These are phyloP conservation scores for Gadopsis marmoratus DNA, from an alignment of 2,797 vertebrate genomes.

Conservation along the genomic window DNA sequence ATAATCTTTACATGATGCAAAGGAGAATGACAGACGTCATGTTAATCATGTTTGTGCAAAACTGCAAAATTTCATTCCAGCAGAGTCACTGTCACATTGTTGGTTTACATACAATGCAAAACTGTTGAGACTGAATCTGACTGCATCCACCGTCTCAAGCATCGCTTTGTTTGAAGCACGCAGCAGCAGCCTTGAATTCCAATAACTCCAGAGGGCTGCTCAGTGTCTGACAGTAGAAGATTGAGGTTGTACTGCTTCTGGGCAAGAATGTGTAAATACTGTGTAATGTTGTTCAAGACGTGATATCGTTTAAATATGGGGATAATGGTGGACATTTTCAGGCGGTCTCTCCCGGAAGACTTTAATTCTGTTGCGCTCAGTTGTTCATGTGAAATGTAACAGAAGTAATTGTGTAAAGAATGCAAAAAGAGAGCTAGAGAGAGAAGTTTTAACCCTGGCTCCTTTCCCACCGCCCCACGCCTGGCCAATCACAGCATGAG, in stretches of 20 bases:
- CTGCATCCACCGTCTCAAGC: slow-evolving; percentile 45
- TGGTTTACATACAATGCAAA: slow-evolving; percentile 51
- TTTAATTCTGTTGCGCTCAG: background rate
- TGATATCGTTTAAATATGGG: background rate
- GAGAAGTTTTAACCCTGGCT: background rate
- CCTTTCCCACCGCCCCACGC: slow-evolving; percentile 1
- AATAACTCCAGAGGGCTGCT: slow-evolving; percentile 57
- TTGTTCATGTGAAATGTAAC: background rate
- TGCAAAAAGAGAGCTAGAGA: background rate
- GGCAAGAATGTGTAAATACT: slow-evolving; percentile 57
- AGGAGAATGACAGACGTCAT: slow-evolving; percentile 2
- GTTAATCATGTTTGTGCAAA: slow-evolving; percentile 23
- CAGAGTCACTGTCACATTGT: slow-evolving; percentile 41
- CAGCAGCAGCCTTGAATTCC: slow-evolving; percentile 59
- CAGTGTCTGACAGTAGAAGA: slow-evolving; percentile 46
- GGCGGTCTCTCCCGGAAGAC: background rate
- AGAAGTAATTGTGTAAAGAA: background rate
- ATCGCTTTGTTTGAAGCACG: slow-evolving; percentile 51
- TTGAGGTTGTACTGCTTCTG: slow-evolving; percentile 46
- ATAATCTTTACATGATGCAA: slow-evolving; percentile 20
- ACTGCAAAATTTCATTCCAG: slow-evolving; percentile 22
- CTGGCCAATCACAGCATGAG: background rate
- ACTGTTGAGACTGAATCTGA: slow-evolving; percentile 45
- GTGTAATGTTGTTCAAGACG: slow-evolving; percentile 28
- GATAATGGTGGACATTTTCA: background rate